Conservation (phyloP, 2,797 vertebrate species). For the Catostomus latipinnis region DNA sequence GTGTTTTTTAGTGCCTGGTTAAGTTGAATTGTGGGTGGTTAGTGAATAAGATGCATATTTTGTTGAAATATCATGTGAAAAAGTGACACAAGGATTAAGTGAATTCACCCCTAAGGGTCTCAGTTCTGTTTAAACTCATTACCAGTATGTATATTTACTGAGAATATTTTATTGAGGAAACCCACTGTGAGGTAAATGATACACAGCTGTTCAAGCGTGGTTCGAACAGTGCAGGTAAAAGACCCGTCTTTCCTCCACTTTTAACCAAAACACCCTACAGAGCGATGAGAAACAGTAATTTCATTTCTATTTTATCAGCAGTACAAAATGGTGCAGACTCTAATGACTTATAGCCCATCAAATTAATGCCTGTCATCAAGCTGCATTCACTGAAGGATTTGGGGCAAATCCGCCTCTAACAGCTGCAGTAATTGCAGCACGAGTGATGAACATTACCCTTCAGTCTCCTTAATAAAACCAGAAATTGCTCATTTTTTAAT, state of each 20-base stretch:
- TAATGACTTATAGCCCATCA: slow-evolving; percentile 40
- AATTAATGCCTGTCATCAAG: slow-evolving; percentile 44
- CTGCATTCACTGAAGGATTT: slow-evolving; percentile 47
- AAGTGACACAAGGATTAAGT: background rate
- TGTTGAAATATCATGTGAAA: background rate
- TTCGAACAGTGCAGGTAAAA: slow-evolving; percentile 24
- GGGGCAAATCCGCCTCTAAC: slow-evolving; percentile 44
- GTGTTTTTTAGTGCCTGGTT: no score
- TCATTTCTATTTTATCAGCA: slow-evolving; percentile 45
- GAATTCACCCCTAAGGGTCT: no score
- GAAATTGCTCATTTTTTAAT: slow-evolving; percentile 40
- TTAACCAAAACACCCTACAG: slow-evolving; percentile 14
- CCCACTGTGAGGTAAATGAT: background rate
- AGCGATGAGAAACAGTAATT: slow-evolving; percentile 27
- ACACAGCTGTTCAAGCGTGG: background rate
- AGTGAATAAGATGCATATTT: background rate
- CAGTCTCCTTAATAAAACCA: slow-evolving; percentile 44
- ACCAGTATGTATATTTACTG: slow-evolving; percentile 1
- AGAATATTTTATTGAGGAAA: slow-evolving; percentile 3
- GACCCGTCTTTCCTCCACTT: slow-evolving; percentile 4
- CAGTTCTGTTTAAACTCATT: background rate
- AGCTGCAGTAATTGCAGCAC: slow-evolving; percentile 44
- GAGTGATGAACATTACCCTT: slow-evolving; percentile 45
- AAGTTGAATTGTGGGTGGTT: no score
- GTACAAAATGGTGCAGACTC: slow-evolving; percentile 47